Base-by-base conservation (phyloP, 2,113 vertebrate species). In the Aplodontia rufa region DNA sequence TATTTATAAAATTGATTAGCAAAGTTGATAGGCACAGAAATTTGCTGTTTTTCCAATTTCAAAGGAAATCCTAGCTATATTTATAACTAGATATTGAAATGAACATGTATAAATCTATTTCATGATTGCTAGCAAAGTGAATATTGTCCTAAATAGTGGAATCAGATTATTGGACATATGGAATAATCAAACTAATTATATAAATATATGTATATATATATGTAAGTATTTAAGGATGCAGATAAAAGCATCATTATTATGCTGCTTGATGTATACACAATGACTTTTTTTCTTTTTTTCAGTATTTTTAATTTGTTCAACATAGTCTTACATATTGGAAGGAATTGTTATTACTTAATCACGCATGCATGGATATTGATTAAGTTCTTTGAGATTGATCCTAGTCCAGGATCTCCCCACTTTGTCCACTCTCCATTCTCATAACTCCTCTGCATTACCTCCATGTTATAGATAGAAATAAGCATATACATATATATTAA, bases 21-120 rank as follows among this genome's bases (percentile, higher is more conserved):
- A 64, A 80, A 68, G 13, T 71, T 87, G 42, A 37, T 74, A 96
- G 88, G 35, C 35, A 82, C 30, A 80, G 28, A 60, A 42, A 78
- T 96, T 97, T n/a, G n/a, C n/a, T n/a, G n/a, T n/a, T 87, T 97
- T 97, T 96, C 80, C 13, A 78, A n/a, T 97, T 97, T 97, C 62
- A 93, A 96, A 40, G 17, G 78, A 97, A 96, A 37, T 47, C 94
- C 96, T 88, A 90, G 30, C 93, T 97, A 90, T n/a, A 97, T 98
- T 97, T 98, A 96, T 91, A 97, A 96, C 62, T 85, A 85, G 11
- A 93, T 97, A 81, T 72, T 97, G 96, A 95, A 92, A 83, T 97
- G 82, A 96, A 96, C 49, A 89, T 78, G 12, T 64, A 7, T 69
- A 71, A 96, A 97, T 97, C 64, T 96, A 93, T 97, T 98, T 96